Evolutionary conservation across 2,888 invertebrate species (phyloP).

Genomic region (Hololepta plana): DNA sequence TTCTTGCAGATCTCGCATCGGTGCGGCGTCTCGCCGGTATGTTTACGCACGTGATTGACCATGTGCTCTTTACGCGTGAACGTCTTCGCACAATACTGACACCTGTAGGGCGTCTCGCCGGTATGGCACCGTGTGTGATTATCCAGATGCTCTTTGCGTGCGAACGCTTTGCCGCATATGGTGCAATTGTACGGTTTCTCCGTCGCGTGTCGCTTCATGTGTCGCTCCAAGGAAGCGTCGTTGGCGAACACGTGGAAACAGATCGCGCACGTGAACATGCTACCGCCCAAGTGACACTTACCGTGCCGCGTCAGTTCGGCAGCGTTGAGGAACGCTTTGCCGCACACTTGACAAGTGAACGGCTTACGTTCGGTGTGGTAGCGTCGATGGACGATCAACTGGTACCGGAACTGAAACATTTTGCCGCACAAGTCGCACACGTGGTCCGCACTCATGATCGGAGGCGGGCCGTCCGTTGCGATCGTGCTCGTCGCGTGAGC

Average conservation of each 20-base stretch:
- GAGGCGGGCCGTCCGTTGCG: constrained; percentile 40
- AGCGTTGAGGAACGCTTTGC: constrained; percentile 64
- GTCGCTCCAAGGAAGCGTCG: constrained; percentile 50
- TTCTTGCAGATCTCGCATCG: constrained; percentile 63
- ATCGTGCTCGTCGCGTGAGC: constrained; percentile 35
- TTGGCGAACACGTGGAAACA: constrained; percentile 60
- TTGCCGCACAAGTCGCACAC: constrained; percentile 74
- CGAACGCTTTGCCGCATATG: constrained; percentile 73
- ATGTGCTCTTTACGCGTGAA: constrained; percentile 63
- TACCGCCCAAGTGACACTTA: constrained; percentile 66
- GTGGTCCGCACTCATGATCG: constrained; percentile 41
- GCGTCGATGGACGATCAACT: constrained; percentile 69
- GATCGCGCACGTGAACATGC: constrained; percentile 53
- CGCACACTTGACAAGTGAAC: constrained; percentile 65
- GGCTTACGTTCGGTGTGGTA: constrained; percentile 77
- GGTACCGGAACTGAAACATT: constrained; percentile 74
- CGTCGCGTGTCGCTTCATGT: constrained; percentile 64
- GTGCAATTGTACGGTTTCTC: constrained; percentile 75
- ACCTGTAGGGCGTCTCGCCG: constrained; percentile 60
- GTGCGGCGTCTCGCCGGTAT: constrained; percentile 60
- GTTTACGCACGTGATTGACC: constrained; percentile 60
- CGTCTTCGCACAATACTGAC: constrained; percentile 58
- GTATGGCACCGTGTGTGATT: constrained; percentile 66
- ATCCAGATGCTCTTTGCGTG: constrained; percentile 71
- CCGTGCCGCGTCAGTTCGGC: constrained; percentile 66